Conservation (phyloP, 2,888 invertebrate genomes). For the Aspidapion aeneum region DNA sequence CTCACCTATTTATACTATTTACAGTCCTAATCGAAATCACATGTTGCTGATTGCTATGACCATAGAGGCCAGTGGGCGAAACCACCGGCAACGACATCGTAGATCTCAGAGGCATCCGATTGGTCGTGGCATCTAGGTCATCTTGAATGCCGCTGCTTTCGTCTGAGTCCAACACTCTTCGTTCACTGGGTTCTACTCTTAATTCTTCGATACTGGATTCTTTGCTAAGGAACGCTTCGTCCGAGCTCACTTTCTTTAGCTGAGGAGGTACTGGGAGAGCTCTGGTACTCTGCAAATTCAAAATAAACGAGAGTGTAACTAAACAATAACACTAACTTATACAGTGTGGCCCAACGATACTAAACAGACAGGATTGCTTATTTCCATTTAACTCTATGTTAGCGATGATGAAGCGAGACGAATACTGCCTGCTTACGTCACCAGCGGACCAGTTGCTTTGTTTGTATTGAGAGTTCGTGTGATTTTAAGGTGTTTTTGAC, state of each 20-base stretch:
- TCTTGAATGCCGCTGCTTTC: constrained; percentile 56
- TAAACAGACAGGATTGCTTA: no score
- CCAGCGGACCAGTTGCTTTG: no score
- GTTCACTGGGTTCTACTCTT: constrained; percentile 25
- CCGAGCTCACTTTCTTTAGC: constrained; percentile 42
- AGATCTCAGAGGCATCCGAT: constrained; percentile 41
- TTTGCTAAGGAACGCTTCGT: constrained; percentile 52
- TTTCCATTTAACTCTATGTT: no score
- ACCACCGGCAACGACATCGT: constrained; percentile 50
- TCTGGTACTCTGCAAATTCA: not conserved
- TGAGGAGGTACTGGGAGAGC: not conserved
- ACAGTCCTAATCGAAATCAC: not conserved
- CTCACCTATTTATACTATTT: not conserved
- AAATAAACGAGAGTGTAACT: not conserved
- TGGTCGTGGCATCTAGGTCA: constrained; percentile 47
- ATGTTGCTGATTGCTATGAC: not conserved
- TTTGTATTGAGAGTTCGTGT: no score
- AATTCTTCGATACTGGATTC: constrained; percentile 56
- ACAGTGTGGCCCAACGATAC: no score
- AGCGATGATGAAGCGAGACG: no score
- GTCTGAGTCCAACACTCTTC: constrained; percentile 40
- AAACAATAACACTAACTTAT: no score
- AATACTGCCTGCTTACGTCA: no score
- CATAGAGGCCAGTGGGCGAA: constrained; percentile 27
- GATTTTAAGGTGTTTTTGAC: no score